phyloP scores from a whole-genome alignment of 2,888 invertebrate species.

The Hybos culiciformis region DNA sequence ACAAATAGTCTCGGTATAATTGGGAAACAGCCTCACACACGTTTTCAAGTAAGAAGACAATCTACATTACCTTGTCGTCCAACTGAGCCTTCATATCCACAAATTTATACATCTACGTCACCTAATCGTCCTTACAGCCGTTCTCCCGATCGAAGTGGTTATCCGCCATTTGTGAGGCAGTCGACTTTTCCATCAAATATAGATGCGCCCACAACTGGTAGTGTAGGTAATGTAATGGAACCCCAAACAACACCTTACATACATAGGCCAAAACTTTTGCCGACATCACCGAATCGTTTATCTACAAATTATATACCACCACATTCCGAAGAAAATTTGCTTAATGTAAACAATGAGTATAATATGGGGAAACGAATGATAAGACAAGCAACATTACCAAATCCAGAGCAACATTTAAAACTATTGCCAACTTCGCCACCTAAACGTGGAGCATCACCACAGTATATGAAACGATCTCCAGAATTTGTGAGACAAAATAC shows the following conservation, averaged over 20 bases:
- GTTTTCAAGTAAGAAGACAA: slow-evolving; percentile 27
- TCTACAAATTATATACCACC: slow-evolving; percentile 18
- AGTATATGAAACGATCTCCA: slow-evolving; percentile 30
- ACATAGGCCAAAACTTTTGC: slow-evolving; percentile 24
- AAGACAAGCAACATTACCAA: slow-evolving; percentile 32
- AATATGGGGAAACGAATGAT: slow-evolving; percentile 24
- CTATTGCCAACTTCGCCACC: slow-evolving; percentile 34
- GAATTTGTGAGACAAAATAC: slow-evolving; percentile 34
- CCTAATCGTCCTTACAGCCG: slow-evolving; percentile 32
- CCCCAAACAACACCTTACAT: not conserved
- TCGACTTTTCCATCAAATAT: slow-evolving; percentile 30
- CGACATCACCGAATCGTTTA: slow-evolving; percentile 25
- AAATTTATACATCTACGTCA: slow-evolving; percentile 33
- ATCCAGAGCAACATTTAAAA: slow-evolving; percentile 34
- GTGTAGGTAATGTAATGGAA: slow-evolving; percentile 1
- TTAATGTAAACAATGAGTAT: slow-evolving; percentile 21
- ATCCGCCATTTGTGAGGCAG: slow-evolving; percentile 32
- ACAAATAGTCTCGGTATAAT: slow-evolving; percentile 13
- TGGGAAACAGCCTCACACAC: slow-evolving; percentile 9
- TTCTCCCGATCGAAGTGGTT: slow-evolving; percentile 30
- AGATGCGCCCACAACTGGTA: slow-evolving; percentile 16
- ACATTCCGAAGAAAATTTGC: slow-evolving; percentile 11
- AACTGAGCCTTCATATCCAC: slow-evolving; percentile 16
- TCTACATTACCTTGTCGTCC: slow-evolving; percentile 30
- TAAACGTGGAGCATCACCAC: slow-evolving; percentile 32